Base-by-base conservation (phyloP, 2,797 vertebrate genomes). In the Neosilurus mollespiculum region DNA sequence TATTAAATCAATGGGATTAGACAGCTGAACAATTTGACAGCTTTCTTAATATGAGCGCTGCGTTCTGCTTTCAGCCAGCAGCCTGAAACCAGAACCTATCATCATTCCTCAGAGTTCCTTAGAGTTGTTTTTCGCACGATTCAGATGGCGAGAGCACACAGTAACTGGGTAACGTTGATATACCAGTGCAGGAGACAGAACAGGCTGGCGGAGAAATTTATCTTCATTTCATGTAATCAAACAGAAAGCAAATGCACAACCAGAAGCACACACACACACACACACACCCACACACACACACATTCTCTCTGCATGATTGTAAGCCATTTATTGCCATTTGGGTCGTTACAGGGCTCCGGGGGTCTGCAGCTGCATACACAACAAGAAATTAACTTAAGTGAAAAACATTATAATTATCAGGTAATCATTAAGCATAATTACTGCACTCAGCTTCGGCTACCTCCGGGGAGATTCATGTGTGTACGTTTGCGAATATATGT, bases 321-420 rank as follows among this genome's bases (percentile, higher is more conserved):
- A 64, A 81, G 18, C 81, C 22, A 56, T 61, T 71, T 54, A 81
- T 22, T 11, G 85, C 76, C 66, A 73, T 84, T 43, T 26, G 59
- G 79, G 84, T 80, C 82, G 82, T 72, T 65, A 80, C 64, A 34
- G 82, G 79, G 53, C 86, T 88, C 84, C 34, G 30, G 81, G 83
- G 88, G 54, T 69, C 84, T 86, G 62, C 73, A 75, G 81, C 51
- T 81, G 65, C 81, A 67, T 78, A 81, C 77, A 85, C 80, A 88
- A 88, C 80, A 65, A 83, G 86, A 88, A 89, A 88, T 88, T 83
- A 88, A 69, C 84, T 87, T 86, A 87, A 88, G 85, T 87, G 85
- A 84, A 62, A 88, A 87, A 81, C 84, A 86, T 88, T 84, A 81
- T 88, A 89, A 90, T 86, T 88, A 83, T 85, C 86, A 87, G 84